Percentiles rank a stretch among this genome's conserved stretches.
These are phyloP conservation scores for Euschistus heros DNA, from an alignment of 1,140 invertebrate species.

Conservation along the genomic window DNA sequence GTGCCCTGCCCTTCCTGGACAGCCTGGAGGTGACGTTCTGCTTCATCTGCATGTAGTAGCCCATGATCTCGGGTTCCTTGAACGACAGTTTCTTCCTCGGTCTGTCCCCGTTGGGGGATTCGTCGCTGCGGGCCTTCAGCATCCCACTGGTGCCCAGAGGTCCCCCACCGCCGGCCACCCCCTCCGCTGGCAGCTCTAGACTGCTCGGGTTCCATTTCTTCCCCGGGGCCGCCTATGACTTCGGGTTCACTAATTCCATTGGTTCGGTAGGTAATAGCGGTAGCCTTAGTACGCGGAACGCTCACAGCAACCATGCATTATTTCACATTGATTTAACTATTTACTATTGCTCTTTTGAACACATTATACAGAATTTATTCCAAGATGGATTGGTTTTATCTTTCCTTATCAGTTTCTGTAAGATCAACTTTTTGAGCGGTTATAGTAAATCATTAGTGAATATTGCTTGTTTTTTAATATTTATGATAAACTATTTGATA, in stretches of 20 bases:
- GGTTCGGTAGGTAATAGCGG: too few relatives aligned
- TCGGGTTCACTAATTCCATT: not conserved
- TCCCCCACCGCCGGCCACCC: slow-evolving; percentile 9
- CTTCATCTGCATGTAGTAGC: slow-evolving; percentile 36
- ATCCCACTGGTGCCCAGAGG: not conserved
- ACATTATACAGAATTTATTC: too few relatives aligned
- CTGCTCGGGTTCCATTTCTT: not conserved
- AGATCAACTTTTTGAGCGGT: too few relatives aligned
- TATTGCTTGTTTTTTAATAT: too few relatives aligned
- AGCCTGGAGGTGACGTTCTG: slow-evolving; percentile 28
- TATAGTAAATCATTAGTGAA: too few relatives aligned
- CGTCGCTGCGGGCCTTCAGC: slow-evolving; percentile 9
- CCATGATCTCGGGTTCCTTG: slow-evolving; percentile 66
- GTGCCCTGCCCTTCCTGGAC: slow-evolving; percentile 25
- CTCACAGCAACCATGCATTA: too few relatives aligned
- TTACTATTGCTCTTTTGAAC: too few relatives aligned
- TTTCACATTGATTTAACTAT: too few relatives aligned
- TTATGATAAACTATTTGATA: too few relatives aligned
- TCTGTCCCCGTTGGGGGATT: slow-evolving; percentile 37
- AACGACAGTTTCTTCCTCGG: slow-evolving; percentile 77
- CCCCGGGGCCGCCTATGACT: not conserved
- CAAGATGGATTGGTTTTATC: too few relatives aligned
- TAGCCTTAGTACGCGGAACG: too few relatives aligned
- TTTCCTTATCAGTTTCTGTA: too few relatives aligned
- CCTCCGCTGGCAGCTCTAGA: not conserved